Evolutionary conservation across 2,113 vertebrate genomes (phyloP), one percentile per base, ranked within the genome.

Genomic region (Felis chaus): DNA sequence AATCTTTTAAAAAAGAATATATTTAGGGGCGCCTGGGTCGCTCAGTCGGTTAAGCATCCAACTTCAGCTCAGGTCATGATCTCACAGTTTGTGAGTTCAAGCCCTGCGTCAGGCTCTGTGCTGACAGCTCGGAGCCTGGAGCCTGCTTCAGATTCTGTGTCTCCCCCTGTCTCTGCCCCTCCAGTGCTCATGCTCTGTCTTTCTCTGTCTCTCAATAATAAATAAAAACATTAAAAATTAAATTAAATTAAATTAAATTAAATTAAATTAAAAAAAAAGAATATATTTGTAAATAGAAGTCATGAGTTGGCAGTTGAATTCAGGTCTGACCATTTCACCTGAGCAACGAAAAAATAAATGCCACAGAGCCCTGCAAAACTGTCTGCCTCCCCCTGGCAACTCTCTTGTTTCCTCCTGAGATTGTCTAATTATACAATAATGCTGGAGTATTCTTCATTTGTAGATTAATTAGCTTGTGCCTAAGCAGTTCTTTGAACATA

Each of bases 391-490:
- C 31, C 5, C 23, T 12, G 45, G 71, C 15, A 57, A 23, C 33
- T 29, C 41, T 55, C 36, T 7, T 4, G 33, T 41, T 82, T 88
- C 92, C 48, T 87, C 94, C 69, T 9, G 36, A 91, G 83, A 85
- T 61, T 27, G n/a, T 45, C 92, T 96, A 90, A 95, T 94, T 80
- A 95, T 14, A 92, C n/a, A 88, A 87, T 23, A 27, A 82, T 41
- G 39, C 84, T 74, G 33, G 29, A 81, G 88, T 25, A 25, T 50
- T 86, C 84, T 88, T 96, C 66, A 50, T 61, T n/a, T 66, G 50
- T 55, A 73, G 86, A 90, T 93, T 97, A 97, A 97, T 97, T 96
- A 97, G 76, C 36, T 27, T 76, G 85, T 93, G 90, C 89, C 57
- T 74, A 96, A 69, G 65, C 36, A 50, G 66, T 21, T 95, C 87